phyloP scores from a whole-genome alignment of 2,113 vertebrate genomes.

The Neotoma lepida region DNA sequence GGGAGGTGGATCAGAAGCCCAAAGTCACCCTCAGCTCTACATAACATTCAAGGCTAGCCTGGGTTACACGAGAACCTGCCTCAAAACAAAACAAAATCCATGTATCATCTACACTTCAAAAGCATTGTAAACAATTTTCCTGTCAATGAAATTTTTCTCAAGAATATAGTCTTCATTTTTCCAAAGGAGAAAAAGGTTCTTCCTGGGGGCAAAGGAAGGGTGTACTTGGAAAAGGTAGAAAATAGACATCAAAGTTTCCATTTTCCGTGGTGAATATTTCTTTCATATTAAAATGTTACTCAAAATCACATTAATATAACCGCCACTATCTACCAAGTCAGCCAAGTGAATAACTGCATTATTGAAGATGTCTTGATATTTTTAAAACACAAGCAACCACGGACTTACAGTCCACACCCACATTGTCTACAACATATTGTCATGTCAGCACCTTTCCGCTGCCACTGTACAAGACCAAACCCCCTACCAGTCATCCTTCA shows the following conservation, averaged over 20 bases:
- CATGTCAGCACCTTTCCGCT: constrained; percentile 23
- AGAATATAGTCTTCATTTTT: constrained; percentile 14
- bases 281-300: constrained; percentile 43
- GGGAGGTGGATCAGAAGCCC: background rate
- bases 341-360: background rate
- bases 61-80: background rate
- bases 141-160: background rate
- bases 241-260: background rate
- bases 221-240: background rate
- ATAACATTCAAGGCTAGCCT: background rate
- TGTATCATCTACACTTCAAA: background rate
- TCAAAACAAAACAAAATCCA: background rate
- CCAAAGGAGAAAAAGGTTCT: background rate
- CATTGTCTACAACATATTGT: background rate
- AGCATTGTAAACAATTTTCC: background rate
- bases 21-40: background rate
- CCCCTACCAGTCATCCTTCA: constrained; percentile 54
- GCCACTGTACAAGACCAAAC: background rate
- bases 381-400: background rate
- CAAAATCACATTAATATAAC: constrained; percentile 36
- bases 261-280: constrained; percentile 25
- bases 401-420: background rate
- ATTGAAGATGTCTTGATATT: constrained; percentile 24
- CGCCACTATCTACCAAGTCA: background rate
- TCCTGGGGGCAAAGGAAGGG: fast-evolving